A percentile compares a stretch with the other conserved stretches of the same genome.
These are phyloP conservation scores for Eristalinus sepulchralis DNA, from an alignment of 2,888 invertebrate genomes.

Conservation along the genomic window DNA sequence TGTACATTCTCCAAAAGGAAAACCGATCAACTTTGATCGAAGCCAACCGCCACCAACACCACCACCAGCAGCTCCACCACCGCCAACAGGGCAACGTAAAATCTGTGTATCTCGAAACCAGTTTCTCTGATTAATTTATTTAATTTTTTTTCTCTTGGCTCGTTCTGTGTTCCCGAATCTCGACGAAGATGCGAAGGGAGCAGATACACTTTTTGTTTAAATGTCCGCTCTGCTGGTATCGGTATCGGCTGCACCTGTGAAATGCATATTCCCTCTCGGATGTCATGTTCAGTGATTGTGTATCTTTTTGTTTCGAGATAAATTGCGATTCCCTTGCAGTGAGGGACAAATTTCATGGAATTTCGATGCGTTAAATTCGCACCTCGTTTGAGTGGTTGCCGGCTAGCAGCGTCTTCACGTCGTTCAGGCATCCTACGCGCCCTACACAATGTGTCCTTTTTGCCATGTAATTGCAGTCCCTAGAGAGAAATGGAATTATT, in stretches of 20 bases:
- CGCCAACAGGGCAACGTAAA: background rate
- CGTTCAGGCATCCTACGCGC: background rate
- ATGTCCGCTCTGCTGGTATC: background rate
- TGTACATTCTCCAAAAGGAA: slow-evolving; percentile 11
- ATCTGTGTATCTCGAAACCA: slow-evolving; percentile 26
- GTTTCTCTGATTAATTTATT: slow-evolving; percentile 67
- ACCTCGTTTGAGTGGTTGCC: slow-evolving; percentile 23
- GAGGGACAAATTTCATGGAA: slow-evolving; percentile 57
- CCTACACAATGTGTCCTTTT: slow-evolving; percentile 9
- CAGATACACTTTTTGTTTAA: background rate
- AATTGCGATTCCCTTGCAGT: slow-evolving; percentile 19
- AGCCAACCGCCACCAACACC: background rate
- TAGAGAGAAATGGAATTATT: slow-evolving; percentile 50
- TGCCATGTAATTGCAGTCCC: slow-evolving; percentile 52
- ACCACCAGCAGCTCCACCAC: too few species aligned
- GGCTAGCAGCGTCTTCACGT: background rate
- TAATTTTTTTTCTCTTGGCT: slow-evolving; percentile 6
- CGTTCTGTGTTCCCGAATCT: background rate
- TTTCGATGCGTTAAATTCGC: slow-evolving; percentile 39
- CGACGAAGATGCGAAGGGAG: slow-evolving; percentile 18
- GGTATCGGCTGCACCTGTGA: slow-evolving; percentile 56
- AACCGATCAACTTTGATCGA: slow-evolving; percentile 47
- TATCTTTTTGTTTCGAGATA: slow-evolving; percentile 50
- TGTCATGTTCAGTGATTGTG: slow-evolving; percentile 58
- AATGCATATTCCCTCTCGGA: slow-evolving; percentile 46